Base-by-base conservation (phyloP, 1,140 invertebrate species). In the Cotesia glomerata region DNA sequence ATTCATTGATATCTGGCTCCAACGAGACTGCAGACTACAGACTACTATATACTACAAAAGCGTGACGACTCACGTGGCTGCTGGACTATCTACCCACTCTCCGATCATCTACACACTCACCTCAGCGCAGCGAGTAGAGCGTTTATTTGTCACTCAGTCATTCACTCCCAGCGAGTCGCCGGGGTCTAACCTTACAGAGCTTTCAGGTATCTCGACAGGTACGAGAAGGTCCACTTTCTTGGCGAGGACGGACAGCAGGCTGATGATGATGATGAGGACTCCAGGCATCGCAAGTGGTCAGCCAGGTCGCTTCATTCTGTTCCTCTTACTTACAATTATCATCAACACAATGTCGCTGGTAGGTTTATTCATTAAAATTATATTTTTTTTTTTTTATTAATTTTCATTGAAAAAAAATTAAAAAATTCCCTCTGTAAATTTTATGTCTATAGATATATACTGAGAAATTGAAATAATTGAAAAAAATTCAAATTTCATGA, bases 201-300 rank as follows among this genome's bases (percentile, higher is more conserved):
- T 75, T 89, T 49, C 84, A 96, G 95, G 86, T 94, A 93, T 85
- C 86, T 95, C 78, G 92, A 95, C 79, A 88, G 91, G 77, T 97
- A 95, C 85, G 95, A 96, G 81, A 95, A 95, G 82, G 91, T 95
- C 13, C 91, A 96, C 76, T 95, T 92, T 79, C 88, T 95, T 62
- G 95, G 94, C 4, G 94, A 95, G 82, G 92, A 93, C 81, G 91
- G 90, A 0, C 95, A 96, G 78, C 88, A 91, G 69, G 91, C 90
- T 59, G 90, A 91, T 76, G 93, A 95, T 74, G 91, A 93, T 61
- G 93, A 94, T 77, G 93, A 95, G 75, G 92, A 93, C 76, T 90
- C 91, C 49, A 88, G 91, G 74, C 90, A 93, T 84, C 88, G 91
- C 82, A 88, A 90, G 68, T 91, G 91, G 86, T 92, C 92, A 66